Evolutionary conservation across 2,113 vertebrate species (phyloP).

Genomic region (Lates calcarifer): DNA sequence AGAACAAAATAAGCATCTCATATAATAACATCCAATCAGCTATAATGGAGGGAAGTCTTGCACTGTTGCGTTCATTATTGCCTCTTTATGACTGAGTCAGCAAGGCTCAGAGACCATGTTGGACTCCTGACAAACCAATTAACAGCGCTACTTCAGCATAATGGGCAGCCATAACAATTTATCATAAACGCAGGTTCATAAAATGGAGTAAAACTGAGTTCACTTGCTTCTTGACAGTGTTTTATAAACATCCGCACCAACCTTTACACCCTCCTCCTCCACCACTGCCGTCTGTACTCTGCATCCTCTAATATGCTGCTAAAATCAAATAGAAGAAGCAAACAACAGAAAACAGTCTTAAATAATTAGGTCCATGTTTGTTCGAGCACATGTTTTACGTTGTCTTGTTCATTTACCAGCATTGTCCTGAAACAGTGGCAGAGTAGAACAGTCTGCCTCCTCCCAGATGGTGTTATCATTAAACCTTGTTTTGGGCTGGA

Average conservation of each 20-base stretch:
- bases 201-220: conserved; percentile 37
- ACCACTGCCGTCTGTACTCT: neutral
- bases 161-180: conserved; percentile 62
- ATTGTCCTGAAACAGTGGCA: conserved; percentile 59
- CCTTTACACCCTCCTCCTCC: neutral
- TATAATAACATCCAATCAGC: conserved; percentile 46
- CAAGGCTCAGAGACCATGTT: conserved; percentile 47
- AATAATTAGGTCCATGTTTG: conserved; percentile 57
- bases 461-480: conserved; percentile 82
- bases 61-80: conserved; percentile 52
- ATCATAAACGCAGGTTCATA: conserved; percentile 55
- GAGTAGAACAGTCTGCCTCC: conserved; percentile 64
- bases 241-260: conserved; percentile 39
- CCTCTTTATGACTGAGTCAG: conserved; percentile 70
- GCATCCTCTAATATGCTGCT: neutral
- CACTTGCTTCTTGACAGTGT: conserved; percentile 26
- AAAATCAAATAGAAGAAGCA: neutral
- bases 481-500: conserved; percentile 69
- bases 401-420: conserved; percentile 53
- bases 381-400: conserved; percentile 66
- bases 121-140: conserved; percentile 75
- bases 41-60: conserved; percentile 52
- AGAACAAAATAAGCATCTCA: conserved; percentile 45
- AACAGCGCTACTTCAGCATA: conserved; percentile 58
- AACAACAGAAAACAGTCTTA: conserved; percentile 51